A percentile compares a stretch with the other conserved stretches of the same genome.
Conservation (phyloP, 2,888 invertebrate genomes). For the Eristalis arbustorum region DNA sequence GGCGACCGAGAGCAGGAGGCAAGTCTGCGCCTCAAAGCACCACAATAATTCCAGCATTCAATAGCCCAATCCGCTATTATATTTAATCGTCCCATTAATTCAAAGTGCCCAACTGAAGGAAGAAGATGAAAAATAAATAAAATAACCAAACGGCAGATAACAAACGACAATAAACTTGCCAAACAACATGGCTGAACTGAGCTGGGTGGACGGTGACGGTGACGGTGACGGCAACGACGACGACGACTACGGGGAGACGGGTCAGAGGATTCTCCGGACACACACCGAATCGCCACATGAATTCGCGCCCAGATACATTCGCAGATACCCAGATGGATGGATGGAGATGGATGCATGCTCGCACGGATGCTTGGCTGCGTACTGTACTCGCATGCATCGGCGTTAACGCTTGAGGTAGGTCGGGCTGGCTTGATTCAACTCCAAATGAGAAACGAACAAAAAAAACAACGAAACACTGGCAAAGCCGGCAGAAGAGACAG, state of each 20-base stretch:
- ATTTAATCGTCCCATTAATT: constrained; percentile 71
- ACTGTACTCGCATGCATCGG: constrained; percentile 62
- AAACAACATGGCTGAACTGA: constrained; percentile 17
- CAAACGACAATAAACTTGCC: constrained; percentile 57
- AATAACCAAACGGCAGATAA: constrained; percentile 45
- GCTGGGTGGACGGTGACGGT: too few relatives aligned
- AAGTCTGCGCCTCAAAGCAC: background rate
- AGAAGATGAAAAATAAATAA: constrained; percentile 38
- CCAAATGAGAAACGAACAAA: constrained; percentile 14
- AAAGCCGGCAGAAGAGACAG: background rate
- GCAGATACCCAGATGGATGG: constrained; percentile 16
- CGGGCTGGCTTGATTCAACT: constrained; percentile 66
- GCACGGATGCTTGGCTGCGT: constrained; percentile 64
- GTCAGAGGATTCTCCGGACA: background rate
- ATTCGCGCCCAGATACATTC: constrained; percentile 8
- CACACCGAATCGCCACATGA: background rate
- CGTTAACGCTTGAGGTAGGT: constrained; percentile 67
- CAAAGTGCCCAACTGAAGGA: constrained; percentile 68
- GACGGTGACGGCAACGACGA: too few relatives aligned
- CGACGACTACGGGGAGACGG: background rate
- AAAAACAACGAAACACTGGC: constrained; percentile 1
- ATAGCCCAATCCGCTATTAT: constrained; percentile 70
- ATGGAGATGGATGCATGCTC: constrained; percentile 59
- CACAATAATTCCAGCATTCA: constrained; percentile 68
- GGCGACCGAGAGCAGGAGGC: background rate